Evolutionary conservation across 2,797 vertebrate species (phyloP).

Genomic region (Esox masquinongy): DNA sequence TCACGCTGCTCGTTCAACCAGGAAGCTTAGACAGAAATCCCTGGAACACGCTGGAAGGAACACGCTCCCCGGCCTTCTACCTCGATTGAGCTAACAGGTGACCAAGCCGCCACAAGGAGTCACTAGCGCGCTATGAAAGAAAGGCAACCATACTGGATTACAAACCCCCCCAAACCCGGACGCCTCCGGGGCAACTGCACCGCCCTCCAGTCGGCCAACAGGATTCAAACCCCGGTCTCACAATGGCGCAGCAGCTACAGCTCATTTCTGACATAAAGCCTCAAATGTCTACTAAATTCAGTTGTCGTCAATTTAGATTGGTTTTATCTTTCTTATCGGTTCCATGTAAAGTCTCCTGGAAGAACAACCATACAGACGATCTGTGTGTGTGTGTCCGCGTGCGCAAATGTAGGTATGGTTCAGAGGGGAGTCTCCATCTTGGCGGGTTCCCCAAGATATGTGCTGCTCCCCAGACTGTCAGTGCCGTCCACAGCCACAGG

Average conservation of each 20-base stretch:
- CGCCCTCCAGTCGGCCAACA: no score
- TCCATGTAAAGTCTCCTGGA: not conserved
- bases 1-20: no score
- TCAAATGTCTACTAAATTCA: not conserved
- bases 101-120: no score
- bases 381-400: not conserved
- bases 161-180: no score
- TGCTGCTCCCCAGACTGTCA: conserved; percentile 72
- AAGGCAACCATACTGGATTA: no score
- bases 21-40: no score
- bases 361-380: not conserved
- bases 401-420: conserved; percentile 25
- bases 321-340: not conserved
- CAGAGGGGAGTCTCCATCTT: conserved; percentile 75
- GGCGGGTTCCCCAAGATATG: conserved; percentile 51
- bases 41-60: no score
- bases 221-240: no score
- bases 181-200: no score
- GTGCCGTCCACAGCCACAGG: conserved; percentile 68
- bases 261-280: not conserved
- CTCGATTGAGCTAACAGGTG: no score
- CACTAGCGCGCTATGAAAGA: no score
- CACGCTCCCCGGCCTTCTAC: no score
- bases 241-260: not conserved
- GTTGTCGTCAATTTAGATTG: not conserved